Base-by-base conservation (phyloP, 2,888 invertebrate species). In the Ceraclea dissimilis region DNA sequence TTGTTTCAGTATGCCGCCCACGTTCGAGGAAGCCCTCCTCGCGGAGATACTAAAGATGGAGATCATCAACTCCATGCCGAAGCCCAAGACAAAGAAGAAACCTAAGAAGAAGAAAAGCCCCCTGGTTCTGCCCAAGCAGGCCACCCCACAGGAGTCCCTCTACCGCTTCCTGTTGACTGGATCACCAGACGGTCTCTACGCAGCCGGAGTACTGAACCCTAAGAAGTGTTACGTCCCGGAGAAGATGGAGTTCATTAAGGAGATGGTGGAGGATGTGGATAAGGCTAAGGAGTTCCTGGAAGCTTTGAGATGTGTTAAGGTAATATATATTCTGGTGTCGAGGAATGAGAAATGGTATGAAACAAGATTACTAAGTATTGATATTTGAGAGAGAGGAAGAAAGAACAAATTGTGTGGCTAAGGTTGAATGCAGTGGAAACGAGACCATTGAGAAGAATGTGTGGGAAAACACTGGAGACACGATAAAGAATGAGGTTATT, bases 181-280 rank as follows among this genome's bases (percentile, higher is more conserved):
- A 2, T 72, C 71, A 65, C 79, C 80, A 62, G 62, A 70, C 16
- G 77, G 79, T 0, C 76, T 74, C 58, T 82, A 81, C 66, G 79
- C 71, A 61, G 80, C 82, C 49, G 80, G 80, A 34, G 76, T 76
- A 64, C 80, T 80, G 79, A 67, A 72, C 31, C 65, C 73, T 11
- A 77, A 79, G 60, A 73, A 77, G 61, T 79, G 78, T 63, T 81
- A 74, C 64, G 70, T 72, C 52, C 64, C 63, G 1, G 70, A 72
- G 21, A 76, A 76, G 62, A 65, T 80, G 6, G 21, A 48, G 0
- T 53, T 39, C n/a, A 21, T 60, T 11, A 43, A 46, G n/a, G 52
- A 55, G 50, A 18, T 51, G 5, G 34, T 54, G 13, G 26, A 22
- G 5, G 54, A 55, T 26, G 11, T 52, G 1, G 52, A 51, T 13